phyloP scores from a whole-genome alignment of 2,113 vertebrate species.

The Entelurus aequoreus region DNA sequence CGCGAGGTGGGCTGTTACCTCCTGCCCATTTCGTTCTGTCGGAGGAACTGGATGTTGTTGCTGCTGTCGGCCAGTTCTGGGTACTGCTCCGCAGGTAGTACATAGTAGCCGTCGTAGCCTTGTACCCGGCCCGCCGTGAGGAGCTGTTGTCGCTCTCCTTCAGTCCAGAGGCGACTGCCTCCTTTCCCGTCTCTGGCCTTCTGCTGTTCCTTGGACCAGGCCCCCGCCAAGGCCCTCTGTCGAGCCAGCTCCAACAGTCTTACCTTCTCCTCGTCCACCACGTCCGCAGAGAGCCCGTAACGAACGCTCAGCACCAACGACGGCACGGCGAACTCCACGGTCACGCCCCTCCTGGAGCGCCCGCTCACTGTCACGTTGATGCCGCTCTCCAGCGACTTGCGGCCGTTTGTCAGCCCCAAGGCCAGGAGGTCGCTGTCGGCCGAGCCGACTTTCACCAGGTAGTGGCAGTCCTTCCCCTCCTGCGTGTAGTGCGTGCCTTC shows the following conservation, averaged over 20 bases:
- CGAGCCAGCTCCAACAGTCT: slow-evolving; percentile 90
- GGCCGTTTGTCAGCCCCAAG: slow-evolving; percentile 86
- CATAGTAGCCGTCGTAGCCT: slow-evolving; percentile 97
- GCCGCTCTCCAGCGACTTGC: slow-evolving; percentile 88
- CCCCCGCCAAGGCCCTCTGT: slow-evolving; percentile 84
- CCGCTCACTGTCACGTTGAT: slow-evolving; percentile 92
- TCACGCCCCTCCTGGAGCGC: slow-evolving; percentile 88
- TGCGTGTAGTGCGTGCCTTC: slow-evolving; percentile 95
- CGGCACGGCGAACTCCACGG: slow-evolving; percentile 85
- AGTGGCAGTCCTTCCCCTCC: slow-evolving; percentile 91
- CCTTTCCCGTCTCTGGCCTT: slow-evolving; percentile 88
- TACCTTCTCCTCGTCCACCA: slow-evolving; percentile 92
- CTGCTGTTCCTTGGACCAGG: slow-evolving; percentile 95
- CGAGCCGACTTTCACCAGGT: slow-evolving; percentile 92
- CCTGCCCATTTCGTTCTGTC: slow-evolving; percentile 99
- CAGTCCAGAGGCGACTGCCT: slow-evolving; percentile 94
- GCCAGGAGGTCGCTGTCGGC: slow-evolving; percentile 88
- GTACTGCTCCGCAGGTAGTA: slow-evolving; percentile 97
- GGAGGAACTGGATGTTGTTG: slow-evolving; percentile 99
- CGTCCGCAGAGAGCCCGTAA: slow-evolving; percentile 85
- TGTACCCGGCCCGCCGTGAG: slow-evolving; percentile 89
- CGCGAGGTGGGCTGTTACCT: slow-evolving; percentile 91
- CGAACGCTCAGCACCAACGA: slow-evolving; percentile 88
- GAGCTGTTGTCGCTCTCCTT: slow-evolving; percentile 96
- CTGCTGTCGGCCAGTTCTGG: slow-evolving; percentile 98